These are phyloP conservation scores for Silvanus unidentatus DNA, from an alignment of 2,888 invertebrate genomes.

Conservation along the genomic window DNA sequence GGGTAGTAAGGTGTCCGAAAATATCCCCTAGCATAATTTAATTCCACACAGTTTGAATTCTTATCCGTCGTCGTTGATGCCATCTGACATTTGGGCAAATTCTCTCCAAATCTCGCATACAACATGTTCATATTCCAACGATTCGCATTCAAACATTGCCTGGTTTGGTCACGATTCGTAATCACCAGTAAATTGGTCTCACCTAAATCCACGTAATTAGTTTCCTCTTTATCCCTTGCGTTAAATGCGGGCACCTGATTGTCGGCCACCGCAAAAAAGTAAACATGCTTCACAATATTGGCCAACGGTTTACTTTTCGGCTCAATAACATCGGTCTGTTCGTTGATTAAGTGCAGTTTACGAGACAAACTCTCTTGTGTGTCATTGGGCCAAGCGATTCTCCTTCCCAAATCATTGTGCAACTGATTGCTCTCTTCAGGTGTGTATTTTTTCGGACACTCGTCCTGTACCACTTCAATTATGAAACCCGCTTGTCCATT, in stretches of 20 bases:
- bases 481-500: conserved; percentile 49
- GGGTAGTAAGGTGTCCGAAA: conserved; percentile 48
- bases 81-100: conserved; percentile 11
- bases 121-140: conserved; percentile 22
- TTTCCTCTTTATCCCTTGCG: conserved; percentile 32
- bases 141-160: conserved; percentile 27
- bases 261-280: conserved; percentile 33
- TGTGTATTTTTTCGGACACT: conserved; percentile 43
- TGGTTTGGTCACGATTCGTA: conserved; percentile 23
- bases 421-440: conserved; percentile 11
- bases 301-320: conserved; percentile 3
- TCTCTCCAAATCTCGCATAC: conserved; percentile 16
- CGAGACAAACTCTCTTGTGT: conserved; percentile 16
- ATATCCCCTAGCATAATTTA: conserved; percentile 39
- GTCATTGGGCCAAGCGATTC: conserved; percentile 24
- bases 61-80: background rate
- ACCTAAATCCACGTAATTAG: conserved; percentile 33
- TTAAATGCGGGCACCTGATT: conserved; percentile 18
- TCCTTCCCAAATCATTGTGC: conserved; percentile 27
- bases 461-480: conserved; percentile 53
- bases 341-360: conserved; percentile 26
- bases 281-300: conserved; percentile 30
- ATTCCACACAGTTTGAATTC: conserved; percentile 33
- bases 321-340: conserved; percentile 23
- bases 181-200: conserved; percentile 22